Evolutionary conservation across 2,888 invertebrate genomes (phyloP).

Genomic region (Habrosyne pyritoides): DNA sequence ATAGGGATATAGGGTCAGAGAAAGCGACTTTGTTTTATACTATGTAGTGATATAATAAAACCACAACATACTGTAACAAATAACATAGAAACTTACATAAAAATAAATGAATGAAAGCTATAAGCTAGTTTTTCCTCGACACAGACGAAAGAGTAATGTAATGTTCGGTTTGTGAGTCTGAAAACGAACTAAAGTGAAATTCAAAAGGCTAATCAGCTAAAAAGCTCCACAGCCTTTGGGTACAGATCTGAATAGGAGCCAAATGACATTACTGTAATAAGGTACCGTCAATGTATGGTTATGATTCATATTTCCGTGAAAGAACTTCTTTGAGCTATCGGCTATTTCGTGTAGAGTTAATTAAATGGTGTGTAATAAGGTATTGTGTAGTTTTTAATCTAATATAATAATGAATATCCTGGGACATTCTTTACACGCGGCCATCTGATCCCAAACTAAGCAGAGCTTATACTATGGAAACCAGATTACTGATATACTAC

Average conservation of each 20-base stretch:
- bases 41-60: too few species aligned
- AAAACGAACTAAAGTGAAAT: constrained; percentile 17
- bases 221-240: constrained; percentile 42
- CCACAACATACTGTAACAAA: too few species aligned
- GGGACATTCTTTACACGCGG: too few species aligned
- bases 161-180: constrained; percentile 15
- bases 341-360: neutral
- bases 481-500: too few species aligned
- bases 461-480: too few species aligned
- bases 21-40: too few species aligned
- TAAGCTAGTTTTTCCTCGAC: neutral
- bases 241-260: constrained; percentile 37
- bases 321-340: neutral
- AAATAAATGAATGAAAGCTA: neutral
- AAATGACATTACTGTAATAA: constrained; percentile 41
- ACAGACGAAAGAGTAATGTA: constrained; percentile 10
- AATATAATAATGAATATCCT: too few species aligned
- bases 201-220: constrained; percentile 59
- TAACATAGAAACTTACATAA: too few species aligned
- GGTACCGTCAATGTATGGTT: constrained; percentile 2
- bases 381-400: too few species aligned
- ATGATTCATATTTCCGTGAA: neutral
- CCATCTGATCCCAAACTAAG: too few species aligned
- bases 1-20: too few species aligned
- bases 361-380: too few species aligned